Conservation (phyloP, 1,140 invertebrate genomes). For the Solen grandis region DNA sequence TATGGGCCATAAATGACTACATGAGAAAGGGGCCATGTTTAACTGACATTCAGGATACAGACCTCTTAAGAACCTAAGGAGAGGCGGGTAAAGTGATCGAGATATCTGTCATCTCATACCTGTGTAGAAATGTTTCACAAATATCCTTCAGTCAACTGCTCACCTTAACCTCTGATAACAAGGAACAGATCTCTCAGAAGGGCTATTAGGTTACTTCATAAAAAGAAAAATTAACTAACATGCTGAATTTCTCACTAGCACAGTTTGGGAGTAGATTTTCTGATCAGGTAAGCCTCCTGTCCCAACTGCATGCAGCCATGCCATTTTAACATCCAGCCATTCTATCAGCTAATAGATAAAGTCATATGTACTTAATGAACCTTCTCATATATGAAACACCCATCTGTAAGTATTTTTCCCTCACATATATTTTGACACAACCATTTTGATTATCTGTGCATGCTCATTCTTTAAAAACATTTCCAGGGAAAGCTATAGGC, state of each 20-base stretch:
- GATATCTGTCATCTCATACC: too few species aligned
- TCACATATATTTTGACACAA: background rate
- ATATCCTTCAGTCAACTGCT: too few species aligned
- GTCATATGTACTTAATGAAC: background rate
- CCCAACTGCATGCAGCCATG: background rate
- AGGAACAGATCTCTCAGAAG: too few species aligned
- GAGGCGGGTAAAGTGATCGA: too few species aligned
- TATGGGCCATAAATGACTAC: too few species aligned
- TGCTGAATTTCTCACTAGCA: background rate
- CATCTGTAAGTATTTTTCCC: background rate
- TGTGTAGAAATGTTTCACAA: too few species aligned
- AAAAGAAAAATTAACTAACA: conserved; percentile 6
- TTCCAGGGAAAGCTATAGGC: too few species aligned
- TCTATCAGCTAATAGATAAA: background rate
- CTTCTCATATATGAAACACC: background rate
- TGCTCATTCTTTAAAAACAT: background rate
- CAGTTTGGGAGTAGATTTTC: conserved; percentile 31
- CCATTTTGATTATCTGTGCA: background rate
- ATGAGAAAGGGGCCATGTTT: too few species aligned
- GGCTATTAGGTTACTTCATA: too few species aligned
- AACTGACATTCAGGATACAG: too few species aligned
- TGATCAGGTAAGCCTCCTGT: conserved; percentile 27
- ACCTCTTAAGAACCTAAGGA: too few species aligned
- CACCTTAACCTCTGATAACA: too few species aligned
- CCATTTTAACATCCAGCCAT: background rate